A percentile compares a stretch with the other conserved stretches of the same genome.
phyloP scores from a whole-genome alignment of 2,113 vertebrate genomes.

The Myiozetetes cayanensis region DNA sequence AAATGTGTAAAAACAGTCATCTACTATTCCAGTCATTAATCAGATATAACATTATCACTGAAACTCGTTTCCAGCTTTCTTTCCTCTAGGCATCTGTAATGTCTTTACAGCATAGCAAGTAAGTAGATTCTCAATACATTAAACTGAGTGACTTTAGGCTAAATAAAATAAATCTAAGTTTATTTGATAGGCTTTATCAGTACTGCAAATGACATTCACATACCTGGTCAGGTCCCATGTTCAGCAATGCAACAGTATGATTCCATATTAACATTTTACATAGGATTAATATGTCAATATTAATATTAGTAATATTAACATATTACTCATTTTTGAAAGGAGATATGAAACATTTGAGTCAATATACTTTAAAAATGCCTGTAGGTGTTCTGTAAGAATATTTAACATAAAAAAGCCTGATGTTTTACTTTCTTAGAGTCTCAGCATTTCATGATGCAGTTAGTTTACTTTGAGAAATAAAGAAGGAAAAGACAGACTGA shows the following conservation, averaged over 20 bases:
- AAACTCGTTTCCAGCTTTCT: background rate
- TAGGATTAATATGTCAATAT: no score
- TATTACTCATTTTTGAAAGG: background rate
- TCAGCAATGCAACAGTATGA: background rate
- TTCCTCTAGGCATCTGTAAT: background rate
- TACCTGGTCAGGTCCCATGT: background rate
- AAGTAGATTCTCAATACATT: background rate
- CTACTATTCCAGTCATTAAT: background rate
- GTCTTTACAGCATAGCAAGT: background rate
- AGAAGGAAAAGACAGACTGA: background rate
- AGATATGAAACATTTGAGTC: background rate
- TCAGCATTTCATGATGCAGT: background rate
- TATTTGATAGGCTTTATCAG: background rate
- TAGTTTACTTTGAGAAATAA: background rate
- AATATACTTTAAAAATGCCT: background rate
- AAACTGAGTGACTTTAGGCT: background rate
- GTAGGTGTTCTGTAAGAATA: background rate
- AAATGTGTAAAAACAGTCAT: background rate
- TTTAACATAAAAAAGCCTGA: background rate
- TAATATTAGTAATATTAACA: no score
- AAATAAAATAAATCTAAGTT: background rate
- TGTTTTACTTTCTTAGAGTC: background rate
- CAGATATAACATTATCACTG: background rate
- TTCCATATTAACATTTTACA: background rate
- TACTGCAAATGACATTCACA: background rate